Evolutionary conservation across 2,888 invertebrate species (phyloP), one percentile per base, ranked within the genome.

Genomic region (Odontocerum albicorne): DNA sequence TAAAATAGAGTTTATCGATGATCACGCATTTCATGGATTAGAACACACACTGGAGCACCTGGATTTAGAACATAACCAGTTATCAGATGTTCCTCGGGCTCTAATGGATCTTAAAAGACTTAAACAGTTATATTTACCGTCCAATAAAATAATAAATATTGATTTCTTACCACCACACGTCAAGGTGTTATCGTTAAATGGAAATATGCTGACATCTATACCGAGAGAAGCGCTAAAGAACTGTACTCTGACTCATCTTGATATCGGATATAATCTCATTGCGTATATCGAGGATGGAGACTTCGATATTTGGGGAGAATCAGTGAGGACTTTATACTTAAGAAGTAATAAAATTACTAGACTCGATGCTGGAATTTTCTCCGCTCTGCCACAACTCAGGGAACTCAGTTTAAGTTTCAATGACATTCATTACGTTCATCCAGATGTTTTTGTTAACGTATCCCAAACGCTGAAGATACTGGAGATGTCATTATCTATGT

Each of bases 381-480:
- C 82, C 55, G 85, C 86, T 33, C 80, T 89, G 46, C 84, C 84
- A 61, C 84, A 88, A 63, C 80, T 96, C 63, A 88, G 88, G 66
- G 94, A 95, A 72, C 83, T 96, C 62, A 92, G 91, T 73, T 75
- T 96, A 62, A 94, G 94, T 68, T 93, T 95, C 72, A 96, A 96
- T 72, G 88, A 90, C 66, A 82, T 96, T 61, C 85, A 86, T 64
- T 86, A 88, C 66, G 83, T 96, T 63, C 89, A 92, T 67, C 83
- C 86, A 19, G 84, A 88, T 66, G 87, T 92, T 13, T 92, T 95
- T 68, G 80, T 82, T 55, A 89, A 90, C 64, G 79, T 93, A 55
- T 85, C 87, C 27, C 81, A 83, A 47, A 85, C 85, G 16, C 73
- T 95, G 46, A 89, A 90, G 70, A 89, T 89, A 59, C 74, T 95